Evolutionary conservation across 2,113 vertebrate species (phyloP).

Genomic region (human): GRCh38 chr11:19745001-19745500

Average conservation of each 20-base stretch:
- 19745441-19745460: background rate
- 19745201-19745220: background rate
- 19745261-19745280: background rate
- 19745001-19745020: background rate
- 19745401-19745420: background rate
- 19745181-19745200: rapidly evolving
- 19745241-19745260: background rate
- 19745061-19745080: background rate
- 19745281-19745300: background rate
- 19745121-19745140: background rate
- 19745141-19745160: background rate
- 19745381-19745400: background rate
- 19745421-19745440: background rate
- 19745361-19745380: background rate
- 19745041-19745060: background rate
- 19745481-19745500: background rate
- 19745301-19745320: background rate
- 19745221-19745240: background rate
- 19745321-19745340: background rate
- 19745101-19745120: background rate
- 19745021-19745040: background rate
- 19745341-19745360: background rate
- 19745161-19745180: background rate
- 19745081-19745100: background rate
- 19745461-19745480: background rate